A percentile compares a stretch with the other conserved stretches of the same genome.
These are phyloP conservation scores for Bostrychus sinensis DNA, from an alignment of 2,113 vertebrate genomes.

Conservation along the genomic window DNA sequence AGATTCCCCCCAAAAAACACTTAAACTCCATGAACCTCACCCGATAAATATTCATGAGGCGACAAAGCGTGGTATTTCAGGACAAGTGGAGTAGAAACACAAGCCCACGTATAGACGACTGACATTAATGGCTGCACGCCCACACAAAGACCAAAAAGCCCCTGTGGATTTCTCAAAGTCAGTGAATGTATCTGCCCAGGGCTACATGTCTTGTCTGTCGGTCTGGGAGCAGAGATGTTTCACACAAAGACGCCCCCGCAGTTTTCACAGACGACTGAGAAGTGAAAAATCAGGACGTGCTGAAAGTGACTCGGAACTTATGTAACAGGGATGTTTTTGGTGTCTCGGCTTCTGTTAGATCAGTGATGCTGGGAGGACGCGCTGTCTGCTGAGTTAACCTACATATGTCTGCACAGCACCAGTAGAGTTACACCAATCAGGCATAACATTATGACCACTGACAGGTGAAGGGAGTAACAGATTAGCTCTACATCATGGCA, in stretches of 20 bases:
- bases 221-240: constrained; percentile 50
- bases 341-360: background rate
- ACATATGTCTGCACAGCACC: background rate
- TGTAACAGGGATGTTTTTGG: background rate
- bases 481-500: too few relatives aligned
- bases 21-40: constrained; percentile 43
- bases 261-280: constrained; percentile 7
- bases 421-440: too few relatives aligned
- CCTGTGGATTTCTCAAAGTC: constrained; percentile 26
- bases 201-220: constrained; percentile 55
- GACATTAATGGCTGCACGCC: constrained; percentile 42
- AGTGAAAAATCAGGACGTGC: constrained; percentile 34
- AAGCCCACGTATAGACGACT: constrained; percentile 19
- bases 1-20: constrained; percentile 54
- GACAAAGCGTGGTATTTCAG: constrained; percentile 32
- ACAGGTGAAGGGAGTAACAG: too few relatives aligned
- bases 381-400: background rate
- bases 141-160: constrained; percentile 32
- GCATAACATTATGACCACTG: too few relatives aligned
- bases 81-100: constrained; percentile 11
- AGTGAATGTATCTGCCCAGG: constrained; percentile 42
- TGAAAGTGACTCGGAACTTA: constrained; percentile 18
- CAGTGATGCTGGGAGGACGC: background rate
- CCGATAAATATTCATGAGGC: constrained; percentile 64
- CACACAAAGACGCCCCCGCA: constrained; percentile 29